Conservation (phyloP, 2,797 vertebrate species). For the Melanotaenia parkinsoni region DNA sequence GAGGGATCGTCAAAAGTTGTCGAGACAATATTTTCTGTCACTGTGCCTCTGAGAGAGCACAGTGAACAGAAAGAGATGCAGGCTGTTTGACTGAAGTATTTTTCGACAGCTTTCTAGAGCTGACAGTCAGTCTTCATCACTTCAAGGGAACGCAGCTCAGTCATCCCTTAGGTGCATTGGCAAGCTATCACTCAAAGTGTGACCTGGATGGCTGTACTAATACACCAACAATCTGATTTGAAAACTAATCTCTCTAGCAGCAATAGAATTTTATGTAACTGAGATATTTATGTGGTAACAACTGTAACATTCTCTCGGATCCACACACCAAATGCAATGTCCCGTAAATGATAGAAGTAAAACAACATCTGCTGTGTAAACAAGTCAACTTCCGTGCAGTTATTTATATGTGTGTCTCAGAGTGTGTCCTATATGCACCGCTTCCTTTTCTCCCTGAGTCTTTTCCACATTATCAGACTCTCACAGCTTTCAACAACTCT, state of each 20-base stretch:
- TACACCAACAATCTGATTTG: conserved; percentile 55
- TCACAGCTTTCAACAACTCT: conserved; percentile 49
- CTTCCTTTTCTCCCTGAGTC: conserved; percentile 14
- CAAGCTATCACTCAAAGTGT: conserved; percentile 67
- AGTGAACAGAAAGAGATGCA: conserved; percentile 56
- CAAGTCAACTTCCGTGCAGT: conserved; percentile 48
- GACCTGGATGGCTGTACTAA: conserved; percentile 57
- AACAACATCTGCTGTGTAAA: conserved; percentile 66
- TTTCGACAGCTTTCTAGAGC: conserved; percentile 56
- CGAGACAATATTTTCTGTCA: conserved; percentile 62
- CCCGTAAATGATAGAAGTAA: conserved; percentile 59
- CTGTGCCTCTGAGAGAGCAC: conserved; percentile 35
- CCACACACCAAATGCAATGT: conserved; percentile 40
- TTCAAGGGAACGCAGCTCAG: conserved; percentile 68
- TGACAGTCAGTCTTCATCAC: conserved; percentile 65
- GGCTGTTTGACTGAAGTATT: conserved; percentile 56
- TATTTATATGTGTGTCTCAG: conserved; percentile 51
- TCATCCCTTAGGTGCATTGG: conserved; percentile 65
- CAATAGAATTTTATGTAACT: conserved; percentile 46
- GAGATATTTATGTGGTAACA: conserved; percentile 46
- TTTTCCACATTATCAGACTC: conserved; percentile 48
- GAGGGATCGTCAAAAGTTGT: conserved; percentile 54
- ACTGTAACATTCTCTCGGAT: conserved; percentile 27
- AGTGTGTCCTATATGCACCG: conserved; percentile 7
- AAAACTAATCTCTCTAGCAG: conserved; percentile 53